Evolutionary conservation across 2,888 invertebrate species (phyloP), one percentile per base, ranked within the genome.

Genomic region (Campoplex nolae): DNA sequence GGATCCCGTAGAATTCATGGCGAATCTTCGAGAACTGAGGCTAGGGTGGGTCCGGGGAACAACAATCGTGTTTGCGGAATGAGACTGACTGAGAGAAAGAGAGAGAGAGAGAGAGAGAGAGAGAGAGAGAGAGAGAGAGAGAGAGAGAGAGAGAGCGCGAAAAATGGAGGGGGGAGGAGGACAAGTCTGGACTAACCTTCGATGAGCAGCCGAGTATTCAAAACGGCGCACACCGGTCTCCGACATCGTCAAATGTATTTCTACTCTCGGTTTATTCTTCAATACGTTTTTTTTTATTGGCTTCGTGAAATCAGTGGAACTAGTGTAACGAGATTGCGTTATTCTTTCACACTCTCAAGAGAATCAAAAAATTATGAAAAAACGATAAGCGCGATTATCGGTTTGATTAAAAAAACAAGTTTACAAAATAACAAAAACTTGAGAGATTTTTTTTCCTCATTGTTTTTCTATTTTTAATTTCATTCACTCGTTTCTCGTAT

Each of bases 1-100:
- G 91, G 84, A 90, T 88, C 73, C 81, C 28, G 75, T 75, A 76
- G 65, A 78, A 74, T 77, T 28, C 42, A 45, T 38, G 51, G 71
- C 75, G 74, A 42, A 62, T 51, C 45, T 78, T 51, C 35, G 48
- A 58, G 77, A 67, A 32, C 23, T 51, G 79, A 70, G 70, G 78
- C 51, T 42, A 83, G 70, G 85, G 83, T 78, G 83, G 83, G 75
- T 83, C 62, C 51, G 48, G 48, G 79, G 82, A 82, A 75, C 71
- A 82, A 83, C 32, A 77, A 65, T 80, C 54, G 58, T 79, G 79
- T 76, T 67, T 73, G 71, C 23, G 54, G 58, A 79, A 74, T 38
- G 4, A 62, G 42, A 79, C 28, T 16, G 68, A 23, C 23, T 42
- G 62, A 32, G 32, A 77, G 51, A 77, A 23, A 67, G 35, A 67